These are phyloP conservation scores for Hippolais icterina DNA, from an alignment of 2,113 vertebrate species.

Conservation along the genomic window DNA sequence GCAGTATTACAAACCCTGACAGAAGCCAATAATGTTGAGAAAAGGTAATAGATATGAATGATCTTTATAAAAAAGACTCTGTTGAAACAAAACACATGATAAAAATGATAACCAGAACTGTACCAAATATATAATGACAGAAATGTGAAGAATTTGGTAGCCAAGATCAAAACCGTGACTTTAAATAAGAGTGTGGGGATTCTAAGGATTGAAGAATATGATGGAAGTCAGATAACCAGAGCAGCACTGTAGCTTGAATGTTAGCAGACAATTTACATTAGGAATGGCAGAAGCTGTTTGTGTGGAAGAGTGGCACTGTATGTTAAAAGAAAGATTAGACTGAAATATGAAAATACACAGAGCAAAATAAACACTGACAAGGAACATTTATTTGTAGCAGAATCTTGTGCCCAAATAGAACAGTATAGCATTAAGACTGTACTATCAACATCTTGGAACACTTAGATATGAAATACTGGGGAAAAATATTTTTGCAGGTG, in stretches of 20 bases:
- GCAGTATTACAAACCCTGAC: background rate
- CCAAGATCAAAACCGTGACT: background rate
- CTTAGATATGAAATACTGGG: background rate
- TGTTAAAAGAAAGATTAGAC: background rate
- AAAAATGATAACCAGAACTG: background rate
- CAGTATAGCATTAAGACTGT: background rate
- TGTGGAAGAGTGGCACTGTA: background rate
- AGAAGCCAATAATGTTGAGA: background rate
- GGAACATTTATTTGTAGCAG: background rate
- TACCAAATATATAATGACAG: background rate
- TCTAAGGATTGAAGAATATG: background rate
- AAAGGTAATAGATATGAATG: background rate
- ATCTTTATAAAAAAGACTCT: background rate
- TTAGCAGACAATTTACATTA: background rate
- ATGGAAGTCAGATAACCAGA: background rate
- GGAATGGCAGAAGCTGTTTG: background rate
- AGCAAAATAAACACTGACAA: background rate
- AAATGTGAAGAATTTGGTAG: background rate
- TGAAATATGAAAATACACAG: background rate
- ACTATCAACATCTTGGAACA: background rate
- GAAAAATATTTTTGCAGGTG: background rate
- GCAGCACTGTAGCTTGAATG: background rate
- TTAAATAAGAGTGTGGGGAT: background rate
- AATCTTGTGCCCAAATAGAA: background rate
- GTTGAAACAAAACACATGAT: background rate